Conservation (phyloP, 2,888 invertebrate genomes). For the Scrobipalpa costella region DNA sequence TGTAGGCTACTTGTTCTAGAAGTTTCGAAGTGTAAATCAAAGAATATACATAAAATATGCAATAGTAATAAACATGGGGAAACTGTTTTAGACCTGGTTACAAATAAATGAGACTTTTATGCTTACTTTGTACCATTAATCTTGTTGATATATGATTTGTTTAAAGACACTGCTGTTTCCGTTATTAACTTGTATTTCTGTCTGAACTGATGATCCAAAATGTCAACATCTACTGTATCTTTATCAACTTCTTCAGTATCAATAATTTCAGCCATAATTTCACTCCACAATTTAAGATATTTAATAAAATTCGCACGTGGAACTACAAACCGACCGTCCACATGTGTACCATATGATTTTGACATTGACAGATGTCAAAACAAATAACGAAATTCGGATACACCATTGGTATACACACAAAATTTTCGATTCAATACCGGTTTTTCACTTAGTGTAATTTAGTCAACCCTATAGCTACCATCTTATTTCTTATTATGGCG, state of each 20-base stretch:
- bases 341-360: constrained; percentile 18
- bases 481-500: background rate
- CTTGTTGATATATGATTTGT: constrained; percentile 82
- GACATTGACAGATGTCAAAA: constrained; percentile 16
- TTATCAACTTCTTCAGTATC: constrained; percentile 65
- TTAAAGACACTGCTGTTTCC: constrained; percentile 78
- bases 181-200: constrained; percentile 58
- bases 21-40: background rate
- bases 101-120: background rate
- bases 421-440: constrained; percentile 1
- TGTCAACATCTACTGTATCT: constrained; percentile 56
- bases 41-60: background rate
- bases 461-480: background rate
- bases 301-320: background rate
- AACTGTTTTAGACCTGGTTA: too few relatives aligned
- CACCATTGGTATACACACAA: too few relatives aligned
- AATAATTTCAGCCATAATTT: constrained; percentile 63
- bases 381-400: constrained; percentile 10
- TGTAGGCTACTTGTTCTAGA: background rate
- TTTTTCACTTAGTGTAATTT: background rate
- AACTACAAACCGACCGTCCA: background rate
- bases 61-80: background rate
- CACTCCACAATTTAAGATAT: constrained; percentile 7
- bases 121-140: constrained; percentile 34
- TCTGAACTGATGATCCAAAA: constrained; percentile 56